Percentiles rank a stretch among this genome's conserved stretches.
Conservation (phyloP, 2,888 invertebrate species). For the Meandrusa payeni region DNA sequence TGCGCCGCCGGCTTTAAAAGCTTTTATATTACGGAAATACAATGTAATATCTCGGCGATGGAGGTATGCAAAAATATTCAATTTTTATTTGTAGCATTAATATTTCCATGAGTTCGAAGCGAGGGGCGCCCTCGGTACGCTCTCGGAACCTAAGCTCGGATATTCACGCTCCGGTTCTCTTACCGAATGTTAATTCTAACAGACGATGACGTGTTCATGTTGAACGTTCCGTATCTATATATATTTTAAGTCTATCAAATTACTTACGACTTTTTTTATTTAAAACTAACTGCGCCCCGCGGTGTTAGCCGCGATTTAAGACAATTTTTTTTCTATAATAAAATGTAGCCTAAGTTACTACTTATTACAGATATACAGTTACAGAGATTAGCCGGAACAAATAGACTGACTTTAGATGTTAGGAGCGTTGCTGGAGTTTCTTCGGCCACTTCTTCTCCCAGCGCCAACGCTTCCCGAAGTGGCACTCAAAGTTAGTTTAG, state of each 20-base stretch:
- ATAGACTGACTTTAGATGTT: no score
- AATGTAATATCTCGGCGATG: conserved; percentile 59
- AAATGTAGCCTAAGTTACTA: no score
- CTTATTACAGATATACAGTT: no score
- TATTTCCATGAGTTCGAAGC: conserved; percentile 51
- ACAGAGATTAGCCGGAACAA: no score
- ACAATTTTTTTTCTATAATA: no score
- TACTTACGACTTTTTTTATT: no score
- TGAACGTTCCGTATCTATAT: conserved; percentile 29
- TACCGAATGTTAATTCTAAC: conserved; percentile 54
- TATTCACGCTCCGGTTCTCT: conserved; percentile 59
- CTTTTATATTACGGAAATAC: conserved; percentile 75
- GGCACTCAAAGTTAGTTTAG: no score
- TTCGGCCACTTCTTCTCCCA: no score
- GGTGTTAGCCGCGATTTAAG: no score
- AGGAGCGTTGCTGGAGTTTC: no score
- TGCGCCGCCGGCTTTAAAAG: conserved; percentile 73
- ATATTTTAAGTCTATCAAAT: conserved; percentile 18
- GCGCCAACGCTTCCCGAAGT: no score
- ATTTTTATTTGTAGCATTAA: conserved; percentile 67
- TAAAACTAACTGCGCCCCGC: no score
- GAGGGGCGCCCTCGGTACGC: conserved; percentile 47
- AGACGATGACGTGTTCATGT: conserved; percentile 46
- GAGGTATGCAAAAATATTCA: conserved; percentile 74
- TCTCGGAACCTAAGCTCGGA: conserved; percentile 62